Conservation (phyloP, 2,888 invertebrate species). For the Trissonchulus latispiculum region DNA sequence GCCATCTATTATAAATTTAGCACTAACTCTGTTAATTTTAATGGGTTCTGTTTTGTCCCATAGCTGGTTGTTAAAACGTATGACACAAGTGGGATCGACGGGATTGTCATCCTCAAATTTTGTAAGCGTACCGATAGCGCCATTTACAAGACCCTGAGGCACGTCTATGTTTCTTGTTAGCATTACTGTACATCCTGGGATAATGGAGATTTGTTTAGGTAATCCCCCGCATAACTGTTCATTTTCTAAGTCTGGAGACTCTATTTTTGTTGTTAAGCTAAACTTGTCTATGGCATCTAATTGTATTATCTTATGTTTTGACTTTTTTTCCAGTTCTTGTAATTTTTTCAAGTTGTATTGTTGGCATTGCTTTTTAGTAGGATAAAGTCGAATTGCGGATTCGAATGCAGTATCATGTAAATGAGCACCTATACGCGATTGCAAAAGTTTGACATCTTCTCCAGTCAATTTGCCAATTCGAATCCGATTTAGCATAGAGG, state of each 20-base stretch:
- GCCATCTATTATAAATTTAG: background rate
- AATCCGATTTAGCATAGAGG: background rate
- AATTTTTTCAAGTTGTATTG: background rate
- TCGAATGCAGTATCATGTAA: background rate
- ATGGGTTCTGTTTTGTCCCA: background rate
- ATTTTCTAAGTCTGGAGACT: background rate
- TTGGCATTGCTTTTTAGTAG: background rate
- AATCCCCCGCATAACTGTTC: background rate
- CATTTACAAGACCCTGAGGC: background rate
- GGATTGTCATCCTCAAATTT: background rate
- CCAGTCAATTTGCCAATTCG: background rate
- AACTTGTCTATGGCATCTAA: background rate
- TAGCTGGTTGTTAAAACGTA: background rate
- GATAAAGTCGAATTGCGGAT: background rate
- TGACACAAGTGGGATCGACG: background rate
- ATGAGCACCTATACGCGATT: background rate
- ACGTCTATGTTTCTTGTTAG: constrained; percentile 3
- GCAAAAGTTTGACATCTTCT: background rate
- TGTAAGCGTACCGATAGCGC: background rate
- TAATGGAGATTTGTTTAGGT: background rate
- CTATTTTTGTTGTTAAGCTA: background rate
- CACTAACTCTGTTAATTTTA: background rate
- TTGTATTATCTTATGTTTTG: too few relatives aligned
- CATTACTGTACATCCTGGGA: background rate
- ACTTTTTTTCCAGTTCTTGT: background rate